Conservation (phyloP, 1,140 invertebrate species). For the Magallana angulata region DNA sequence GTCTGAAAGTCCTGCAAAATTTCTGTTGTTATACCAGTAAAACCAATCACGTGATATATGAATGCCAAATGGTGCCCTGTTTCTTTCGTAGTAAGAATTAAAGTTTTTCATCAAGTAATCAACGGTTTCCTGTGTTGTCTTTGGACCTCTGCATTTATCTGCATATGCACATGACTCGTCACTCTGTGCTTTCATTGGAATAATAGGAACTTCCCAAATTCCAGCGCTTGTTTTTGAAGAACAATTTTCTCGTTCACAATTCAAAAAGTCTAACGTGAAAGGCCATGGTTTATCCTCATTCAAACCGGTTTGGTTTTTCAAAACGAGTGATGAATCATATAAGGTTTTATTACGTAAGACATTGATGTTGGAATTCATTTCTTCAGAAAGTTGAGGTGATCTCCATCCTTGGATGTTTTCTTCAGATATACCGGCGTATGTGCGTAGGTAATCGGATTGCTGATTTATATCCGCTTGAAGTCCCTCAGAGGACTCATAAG, state of each 20-base stretch:
- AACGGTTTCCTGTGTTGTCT: slow-evolving; percentile 54
- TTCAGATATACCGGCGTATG: neutral
- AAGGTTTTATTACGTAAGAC: slow-evolving; percentile 57
- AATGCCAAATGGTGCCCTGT: slow-evolving; percentile 67
- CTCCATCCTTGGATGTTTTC: slow-evolving; percentile 61
- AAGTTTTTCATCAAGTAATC: slow-evolving; percentile 67
- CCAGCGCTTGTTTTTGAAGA: slow-evolving; percentile 53
- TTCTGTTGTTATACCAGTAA: slow-evolving; percentile 61
- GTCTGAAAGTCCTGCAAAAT: slow-evolving; percentile 63
- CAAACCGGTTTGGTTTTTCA: slow-evolving; percentile 1
- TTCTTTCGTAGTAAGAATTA: slow-evolving; percentile 61
- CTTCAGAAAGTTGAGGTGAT: slow-evolving; percentile 53
- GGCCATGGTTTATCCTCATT: slow-evolving; percentile 59
- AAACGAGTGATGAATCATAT: slow-evolving; percentile 66
- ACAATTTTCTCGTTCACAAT: slow-evolving; percentile 59
- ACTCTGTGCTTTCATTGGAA: slow-evolving; percentile 51
- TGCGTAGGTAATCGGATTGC: slow-evolving; percentile 53
- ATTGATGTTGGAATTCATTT: slow-evolving; percentile 56
- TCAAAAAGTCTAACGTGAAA: slow-evolving; percentile 66
- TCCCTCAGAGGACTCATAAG: slow-evolving; percentile 37
- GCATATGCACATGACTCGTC: slow-evolving; percentile 57
- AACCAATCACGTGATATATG: slow-evolving; percentile 69
- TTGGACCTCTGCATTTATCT: slow-evolving; percentile 54
- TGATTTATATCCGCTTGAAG: slow-evolving; percentile 48
- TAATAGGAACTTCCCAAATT: slow-evolving; percentile 69